Evolutionary conservation across 2,797 vertebrate genomes (phyloP).

Genomic region (Tinamus major): DNA sequence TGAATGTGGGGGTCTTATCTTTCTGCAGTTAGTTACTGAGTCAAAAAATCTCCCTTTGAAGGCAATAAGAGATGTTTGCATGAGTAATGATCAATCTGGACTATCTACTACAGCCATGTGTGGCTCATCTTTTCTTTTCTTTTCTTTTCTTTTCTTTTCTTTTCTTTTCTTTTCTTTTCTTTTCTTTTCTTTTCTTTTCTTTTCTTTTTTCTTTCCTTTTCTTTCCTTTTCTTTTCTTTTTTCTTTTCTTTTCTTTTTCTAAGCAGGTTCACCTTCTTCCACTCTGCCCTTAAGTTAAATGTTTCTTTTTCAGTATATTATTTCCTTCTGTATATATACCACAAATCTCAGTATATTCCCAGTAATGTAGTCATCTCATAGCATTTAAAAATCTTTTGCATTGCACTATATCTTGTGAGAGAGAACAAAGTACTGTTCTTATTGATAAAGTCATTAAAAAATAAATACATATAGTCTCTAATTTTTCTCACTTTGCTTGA

Average conservation of each 20-base stretch:
- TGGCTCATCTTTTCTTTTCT: neutral
- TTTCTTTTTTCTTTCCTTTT: too few relatives aligned
- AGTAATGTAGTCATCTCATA: neutral
- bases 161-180: too few relatives aligned
- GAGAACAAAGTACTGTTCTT: neutral
- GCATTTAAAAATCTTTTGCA: neutral
- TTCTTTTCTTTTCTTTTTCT: neutral
- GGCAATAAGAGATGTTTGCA: neutral
- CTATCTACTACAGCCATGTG: neutral
- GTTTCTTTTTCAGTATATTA: neutral
- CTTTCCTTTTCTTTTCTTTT: fast-evolving
- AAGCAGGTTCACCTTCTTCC: neutral
- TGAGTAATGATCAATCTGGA: neutral
- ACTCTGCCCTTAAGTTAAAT: neutral
- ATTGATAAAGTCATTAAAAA: neutral
- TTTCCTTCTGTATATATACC: neutral
- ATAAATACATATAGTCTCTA: neutral
- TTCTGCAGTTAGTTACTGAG: neutral
- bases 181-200: too few relatives aligned
- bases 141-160: too few relatives aligned
- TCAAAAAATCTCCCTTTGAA: neutral
- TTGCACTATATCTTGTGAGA: neutral
- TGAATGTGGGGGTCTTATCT: neutral
- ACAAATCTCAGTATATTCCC: neutral
- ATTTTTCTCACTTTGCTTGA: neutral